Base-by-base conservation (phyloP, 2,113 vertebrate genomes). In the Vulpes lagopus region DNA sequence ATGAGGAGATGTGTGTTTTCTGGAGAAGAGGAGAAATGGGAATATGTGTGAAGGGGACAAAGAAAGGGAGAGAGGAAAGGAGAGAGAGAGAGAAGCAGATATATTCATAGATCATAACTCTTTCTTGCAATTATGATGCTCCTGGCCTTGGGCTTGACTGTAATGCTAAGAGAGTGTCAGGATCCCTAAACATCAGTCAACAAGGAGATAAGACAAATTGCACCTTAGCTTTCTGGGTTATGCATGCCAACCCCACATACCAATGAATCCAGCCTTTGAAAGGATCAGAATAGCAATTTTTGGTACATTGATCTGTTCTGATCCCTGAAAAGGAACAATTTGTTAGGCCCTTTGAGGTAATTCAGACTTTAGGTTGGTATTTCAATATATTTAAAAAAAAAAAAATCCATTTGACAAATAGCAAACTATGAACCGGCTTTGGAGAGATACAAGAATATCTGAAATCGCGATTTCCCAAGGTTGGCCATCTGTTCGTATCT, bases 231-330 rank as follows among this genome's bases (percentile, higher is more conserved):
- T 91, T 98, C 83, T 78, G 49, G 96, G 1, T 79, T 97, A 81
- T 82, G 85, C 49, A 1, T 65, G 65, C n/a, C 83, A 64, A 88
- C 74, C 83, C 96, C 73, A 73, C 62, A 73, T 80, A 91, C 9
- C 96, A 71, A 32, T 86, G 92, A 97, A 94, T 85, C 96, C 93
- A 97, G 67, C 98, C 90, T 98, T 97, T 92, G 96, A 98, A 98
- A 97, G 82, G 67, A 91, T 83, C 0, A 11, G 76, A 67, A 60
- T 62, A 92, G 30, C 64, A 53, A 27, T 38, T 83, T 94, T 67
- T 94, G 53, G 53, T 96, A 83, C 81, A 60, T 79, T 93, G 95
- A 49, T 35, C 53, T 25, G 43, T 98, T 97, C 92, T 97, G 94
- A 85, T 89, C 82, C 90, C 79, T 91, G 76, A 86, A 73, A 76